These are phyloP conservation scores for Todiramphus saurophagus DNA, from an alignment of 2,113 vertebrate species.

Conservation along the genomic window DNA sequence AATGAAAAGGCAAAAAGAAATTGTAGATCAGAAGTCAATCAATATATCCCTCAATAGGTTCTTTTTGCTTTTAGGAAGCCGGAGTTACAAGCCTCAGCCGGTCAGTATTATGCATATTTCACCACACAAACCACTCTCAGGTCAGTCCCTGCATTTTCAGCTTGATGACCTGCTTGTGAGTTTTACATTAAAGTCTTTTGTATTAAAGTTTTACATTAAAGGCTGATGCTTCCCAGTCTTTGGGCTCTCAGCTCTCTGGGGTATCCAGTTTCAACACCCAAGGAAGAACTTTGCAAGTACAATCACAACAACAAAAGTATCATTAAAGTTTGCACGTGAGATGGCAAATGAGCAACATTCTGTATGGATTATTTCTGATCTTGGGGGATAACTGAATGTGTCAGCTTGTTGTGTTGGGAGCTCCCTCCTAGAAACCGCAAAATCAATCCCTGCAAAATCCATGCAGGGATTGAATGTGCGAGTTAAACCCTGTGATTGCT, in stretches of 20 bases:
- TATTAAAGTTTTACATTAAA: too few species aligned
- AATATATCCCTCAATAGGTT: neutral
- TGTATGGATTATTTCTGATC: neutral
- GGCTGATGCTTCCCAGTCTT: too few species aligned
- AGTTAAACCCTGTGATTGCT: neutral
- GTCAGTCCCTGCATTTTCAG: neutral
- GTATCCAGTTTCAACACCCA: neutral
- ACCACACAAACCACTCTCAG: fast-evolving
- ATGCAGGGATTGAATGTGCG: neutral
- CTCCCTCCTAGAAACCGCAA: neutral
- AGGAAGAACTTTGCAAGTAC: neutral
- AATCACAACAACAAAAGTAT: neutral
- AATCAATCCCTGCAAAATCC: neutral
- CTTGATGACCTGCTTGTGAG: neutral
- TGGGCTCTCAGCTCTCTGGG: neutral
- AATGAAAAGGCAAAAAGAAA: neutral
- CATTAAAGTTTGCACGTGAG: neutral
- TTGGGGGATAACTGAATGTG: neutral
- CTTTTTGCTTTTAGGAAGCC: neutral
- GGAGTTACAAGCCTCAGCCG: neutral
- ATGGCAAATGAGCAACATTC: neutral
- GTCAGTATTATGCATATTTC: fast-evolving
- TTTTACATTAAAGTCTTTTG: neutral
- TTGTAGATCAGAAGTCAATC: neutral
- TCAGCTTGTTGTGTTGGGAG: neutral